Conservation (phyloP, 2,888 invertebrate species). For the Barypeithes pellucidus region DNA sequence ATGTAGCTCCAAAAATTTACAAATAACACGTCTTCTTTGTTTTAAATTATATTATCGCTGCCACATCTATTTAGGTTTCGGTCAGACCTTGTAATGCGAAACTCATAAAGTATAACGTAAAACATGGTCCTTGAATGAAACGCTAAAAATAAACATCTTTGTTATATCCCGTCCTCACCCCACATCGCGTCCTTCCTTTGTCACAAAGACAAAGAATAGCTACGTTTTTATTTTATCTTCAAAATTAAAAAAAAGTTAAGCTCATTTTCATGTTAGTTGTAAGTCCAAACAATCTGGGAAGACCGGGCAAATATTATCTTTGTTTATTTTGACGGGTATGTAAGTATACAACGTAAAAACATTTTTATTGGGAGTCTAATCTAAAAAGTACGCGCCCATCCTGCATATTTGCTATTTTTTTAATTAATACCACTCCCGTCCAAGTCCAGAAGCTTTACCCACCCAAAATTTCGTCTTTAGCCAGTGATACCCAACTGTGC, state of each 20-base stretch:
- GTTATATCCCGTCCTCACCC: slow-evolving; percentile 21
- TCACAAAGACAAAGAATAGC: neutral
- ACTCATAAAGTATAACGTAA: slow-evolving; percentile 30
- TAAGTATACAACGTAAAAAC: no score
- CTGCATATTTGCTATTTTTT: no score
- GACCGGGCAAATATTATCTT: no score
- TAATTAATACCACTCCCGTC: no score
- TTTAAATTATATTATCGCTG: slow-evolving; percentile 29
- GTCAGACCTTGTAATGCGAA: slow-evolving; percentile 39
- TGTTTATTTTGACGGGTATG: no score
- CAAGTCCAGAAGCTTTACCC: no score
- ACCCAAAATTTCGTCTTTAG: no score
- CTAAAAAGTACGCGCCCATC: no score
- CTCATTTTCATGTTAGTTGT: neutral
- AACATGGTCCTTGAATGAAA: slow-evolving; percentile 41
- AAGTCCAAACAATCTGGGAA: no score
- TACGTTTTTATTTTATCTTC: neutral
- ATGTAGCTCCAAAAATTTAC: neutral
- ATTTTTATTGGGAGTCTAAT: no score
- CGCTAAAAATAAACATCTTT: slow-evolving; percentile 43
- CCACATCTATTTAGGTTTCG: slow-evolving; percentile 18
- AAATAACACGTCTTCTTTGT: slow-evolving; percentile 33
- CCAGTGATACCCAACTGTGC: no score
- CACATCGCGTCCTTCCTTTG: slow-evolving; percentile 30
- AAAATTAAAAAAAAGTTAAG: neutral